Percentiles rank a stretch among this genome's conserved stretches.
phyloP scores from a whole-genome alignment of 1,140 invertebrate genomes.

The Aphaenogaster rudis region DNA sequence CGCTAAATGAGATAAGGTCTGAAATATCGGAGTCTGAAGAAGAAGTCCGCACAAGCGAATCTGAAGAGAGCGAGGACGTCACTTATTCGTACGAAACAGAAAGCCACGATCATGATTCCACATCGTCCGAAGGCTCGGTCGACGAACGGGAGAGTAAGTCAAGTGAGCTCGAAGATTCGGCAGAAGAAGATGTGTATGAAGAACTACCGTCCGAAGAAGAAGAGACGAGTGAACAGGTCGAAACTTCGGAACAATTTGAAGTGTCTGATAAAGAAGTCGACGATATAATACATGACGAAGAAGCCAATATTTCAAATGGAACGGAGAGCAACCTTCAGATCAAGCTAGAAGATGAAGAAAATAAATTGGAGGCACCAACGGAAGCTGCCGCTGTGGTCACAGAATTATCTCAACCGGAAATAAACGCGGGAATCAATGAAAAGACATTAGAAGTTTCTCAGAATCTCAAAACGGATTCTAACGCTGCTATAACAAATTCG shows the following conservation, averaged over 20 bases:
- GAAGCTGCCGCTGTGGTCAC: neutral
- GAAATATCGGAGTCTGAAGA: conserved; percentile 81
- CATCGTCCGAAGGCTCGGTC: conserved; percentile 5
- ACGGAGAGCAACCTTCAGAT: neutral
- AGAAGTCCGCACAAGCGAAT: conserved; percentile 57
- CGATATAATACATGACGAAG: neutral
- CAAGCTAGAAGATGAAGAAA: neutral
- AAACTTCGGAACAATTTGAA: neutral
- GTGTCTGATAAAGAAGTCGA: neutral
- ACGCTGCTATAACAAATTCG: neutral
- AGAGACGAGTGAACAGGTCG: neutral
- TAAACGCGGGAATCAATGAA: conserved; percentile 25
- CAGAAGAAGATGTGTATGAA: conserved; percentile 55
- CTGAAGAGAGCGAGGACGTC: conserved; percentile 67
- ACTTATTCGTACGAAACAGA: conserved; percentile 58
- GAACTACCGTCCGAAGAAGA: conserved; percentile 52
- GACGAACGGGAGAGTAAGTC: conserved; percentile 19
- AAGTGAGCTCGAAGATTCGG: conserved; percentile 39
- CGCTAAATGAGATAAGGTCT: conserved; percentile 83
- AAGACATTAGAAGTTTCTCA: neutral
- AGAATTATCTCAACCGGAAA: neutral
- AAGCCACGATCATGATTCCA: conserved; percentile 42
- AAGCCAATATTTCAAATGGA: neutral
- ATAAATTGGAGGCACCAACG: neutral
- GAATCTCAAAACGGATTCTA: conserved; percentile 1